These are phyloP conservation scores for Exephanes ischioxanthus DNA, from an alignment of 2,888 invertebrate species.

Conservation along the genomic window DNA sequence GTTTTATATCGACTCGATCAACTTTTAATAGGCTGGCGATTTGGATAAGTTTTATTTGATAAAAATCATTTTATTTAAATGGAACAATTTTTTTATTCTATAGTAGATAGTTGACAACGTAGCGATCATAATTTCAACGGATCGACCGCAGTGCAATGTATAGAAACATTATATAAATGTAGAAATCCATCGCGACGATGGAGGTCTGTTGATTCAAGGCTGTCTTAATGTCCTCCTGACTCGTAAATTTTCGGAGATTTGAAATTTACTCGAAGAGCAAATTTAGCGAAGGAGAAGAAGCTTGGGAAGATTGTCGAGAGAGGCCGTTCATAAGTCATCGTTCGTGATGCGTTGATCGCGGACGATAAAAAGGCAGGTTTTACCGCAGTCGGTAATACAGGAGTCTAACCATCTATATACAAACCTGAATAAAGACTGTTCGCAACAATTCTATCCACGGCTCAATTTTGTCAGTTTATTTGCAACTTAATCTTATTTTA, in stretches of 20 bases:
- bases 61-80: background rate
- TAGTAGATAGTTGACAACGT: background rate
- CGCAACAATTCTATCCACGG: no score
- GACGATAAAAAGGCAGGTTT: background rate
- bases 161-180: background rate
- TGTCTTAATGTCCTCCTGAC: background rate
- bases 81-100: background rate
- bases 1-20: background rate
- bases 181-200: background rate
- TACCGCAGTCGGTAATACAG: background rate
- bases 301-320: conserved; percentile 15
- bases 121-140: background rate
- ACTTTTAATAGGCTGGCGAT: background rate
- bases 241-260: background rate
- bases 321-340: conserved; percentile 22
- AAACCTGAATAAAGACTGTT: no score
- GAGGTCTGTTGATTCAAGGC: background rate
- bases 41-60: background rate
- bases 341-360: background rate
- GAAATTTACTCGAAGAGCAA: background rate
- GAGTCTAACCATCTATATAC: background rate
- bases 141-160: background rate
- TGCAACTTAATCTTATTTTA: no score
- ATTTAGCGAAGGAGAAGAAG: background rate
- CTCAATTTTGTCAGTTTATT: no score